Evolutionary conservation across 2,113 vertebrate genomes (phyloP).

Genomic region (Phalacrocorax carbo): DNA sequence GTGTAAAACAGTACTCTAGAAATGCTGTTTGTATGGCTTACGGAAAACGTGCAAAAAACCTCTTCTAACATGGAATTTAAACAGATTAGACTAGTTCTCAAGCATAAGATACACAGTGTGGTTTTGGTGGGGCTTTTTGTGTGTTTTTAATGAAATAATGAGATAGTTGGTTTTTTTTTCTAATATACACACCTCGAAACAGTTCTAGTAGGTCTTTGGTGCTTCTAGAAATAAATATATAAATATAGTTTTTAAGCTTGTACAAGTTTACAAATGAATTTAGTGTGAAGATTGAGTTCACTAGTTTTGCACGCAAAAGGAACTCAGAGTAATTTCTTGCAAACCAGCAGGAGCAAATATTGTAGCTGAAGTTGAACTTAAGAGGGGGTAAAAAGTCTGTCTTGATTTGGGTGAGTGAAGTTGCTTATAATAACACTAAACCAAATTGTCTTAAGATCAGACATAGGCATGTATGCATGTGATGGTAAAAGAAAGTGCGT

Average conservation of each 20-base stretch:
- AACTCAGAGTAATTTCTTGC: neutral
- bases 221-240: neutral
- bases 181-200: neutral
- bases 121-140: neutral
- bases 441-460: neutral
- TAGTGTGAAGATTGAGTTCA: neutral
- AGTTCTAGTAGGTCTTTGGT: neutral
- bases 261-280: neutral
- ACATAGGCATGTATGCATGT: neutral
- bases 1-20: neutral
- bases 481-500: neutral
- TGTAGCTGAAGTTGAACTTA: neutral
- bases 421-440: neutral
- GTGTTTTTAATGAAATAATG: neutral
- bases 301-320: constrained; percentile 4
- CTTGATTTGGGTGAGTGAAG: neutral
- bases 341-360: neutral
- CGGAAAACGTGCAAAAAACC: neutral
- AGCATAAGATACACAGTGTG: neutral
- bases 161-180: neutral
- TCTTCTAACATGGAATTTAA: neutral
- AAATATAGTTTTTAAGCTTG: neutral
- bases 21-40: neutral
- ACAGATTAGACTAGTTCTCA: neutral
- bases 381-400: neutral